Conservation (phyloP, 2,797 vertebrate species). For the Macropodus opercularis region DNA sequence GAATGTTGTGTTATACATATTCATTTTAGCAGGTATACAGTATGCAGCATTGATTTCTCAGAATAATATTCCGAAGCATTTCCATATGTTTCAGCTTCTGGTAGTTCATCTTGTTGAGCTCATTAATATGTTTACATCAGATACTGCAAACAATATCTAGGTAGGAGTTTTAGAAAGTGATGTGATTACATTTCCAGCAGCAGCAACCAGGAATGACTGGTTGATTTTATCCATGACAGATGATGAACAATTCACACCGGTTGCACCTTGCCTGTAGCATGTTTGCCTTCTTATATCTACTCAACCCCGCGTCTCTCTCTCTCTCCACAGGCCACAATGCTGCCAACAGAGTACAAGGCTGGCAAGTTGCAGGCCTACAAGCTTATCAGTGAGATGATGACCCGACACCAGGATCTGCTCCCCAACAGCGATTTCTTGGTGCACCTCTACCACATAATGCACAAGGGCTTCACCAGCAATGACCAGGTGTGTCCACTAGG, state of each 20-base stretch:
- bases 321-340: constrained; percentile 85
- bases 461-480: constrained; percentile 89
- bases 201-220: not conserved
- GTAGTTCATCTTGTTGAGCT: not conserved
- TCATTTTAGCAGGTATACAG: not conserved
- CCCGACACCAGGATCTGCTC: constrained; percentile 93
- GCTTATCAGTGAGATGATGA: constrained; percentile 98
- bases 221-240: not conserved
- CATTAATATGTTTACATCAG: not conserved
- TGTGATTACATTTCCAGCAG: constrained; percentile 1
- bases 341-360: constrained; percentile 91
- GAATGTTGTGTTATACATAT: not conserved
- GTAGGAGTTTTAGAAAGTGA: not conserved
- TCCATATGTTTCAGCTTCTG: too few species aligned
- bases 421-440: constrained; percentile 95
- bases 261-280: not conserved
- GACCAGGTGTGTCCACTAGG: constrained; percentile 88
- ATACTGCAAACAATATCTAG: not conserved
- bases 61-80: not conserved
- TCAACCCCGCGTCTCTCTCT: not conserved
- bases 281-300: not conserved
- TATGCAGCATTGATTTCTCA: not conserved
- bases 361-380: constrained; percentile 95
- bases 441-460: constrained; percentile 95
- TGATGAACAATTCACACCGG: not conserved